These are phyloP conservation scores for Hiodon tergisus DNA, from an alignment of 2,113 vertebrate genomes.

Conservation along the genomic window DNA sequence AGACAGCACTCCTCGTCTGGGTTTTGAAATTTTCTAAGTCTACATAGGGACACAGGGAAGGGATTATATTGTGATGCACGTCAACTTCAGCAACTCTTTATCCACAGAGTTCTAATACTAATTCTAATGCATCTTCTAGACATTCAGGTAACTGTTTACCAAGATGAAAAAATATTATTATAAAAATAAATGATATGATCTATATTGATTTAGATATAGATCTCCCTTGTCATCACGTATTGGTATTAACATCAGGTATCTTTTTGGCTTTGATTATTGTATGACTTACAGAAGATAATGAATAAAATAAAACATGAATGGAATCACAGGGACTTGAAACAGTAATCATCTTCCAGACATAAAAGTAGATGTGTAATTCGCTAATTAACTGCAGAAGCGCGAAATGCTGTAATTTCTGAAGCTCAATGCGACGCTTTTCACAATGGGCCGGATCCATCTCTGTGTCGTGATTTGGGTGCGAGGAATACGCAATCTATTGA, in stretches of 20 bases:
- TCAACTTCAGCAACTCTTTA: not conserved
- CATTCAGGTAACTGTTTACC: too few relatives aligned
- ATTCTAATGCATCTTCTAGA: too few relatives aligned
- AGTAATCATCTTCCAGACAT: not conserved
- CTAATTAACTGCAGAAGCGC: not conserved
- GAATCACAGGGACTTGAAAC: not conserved
- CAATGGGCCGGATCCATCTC: constrained; percentile 33
- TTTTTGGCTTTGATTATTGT: too few relatives aligned
- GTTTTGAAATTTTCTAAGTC: constrained; percentile 79
- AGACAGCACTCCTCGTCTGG: constrained; percentile 78
- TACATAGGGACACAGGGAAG: constrained; percentile 45
- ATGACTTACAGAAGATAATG: not conserved
- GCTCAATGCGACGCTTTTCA: constrained; percentile 26
- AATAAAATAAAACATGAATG: not conserved
- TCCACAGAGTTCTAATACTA: not conserved
- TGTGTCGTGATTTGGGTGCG: constrained; percentile 15
- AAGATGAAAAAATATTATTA: too few relatives aligned
- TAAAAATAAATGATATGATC: too few relatives aligned
- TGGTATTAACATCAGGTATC: too few relatives aligned
- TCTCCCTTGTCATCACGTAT: too few relatives aligned
- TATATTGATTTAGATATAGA: too few relatives aligned
- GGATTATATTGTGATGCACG: not conserved
- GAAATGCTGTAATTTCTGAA: constrained; percentile 25
- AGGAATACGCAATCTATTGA: constrained; percentile 36
- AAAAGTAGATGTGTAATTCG: not conserved